Evolutionary conservation across 1,140 invertebrate genomes (phyloP).

Genomic region (Palaemon carinicauda): DNA sequence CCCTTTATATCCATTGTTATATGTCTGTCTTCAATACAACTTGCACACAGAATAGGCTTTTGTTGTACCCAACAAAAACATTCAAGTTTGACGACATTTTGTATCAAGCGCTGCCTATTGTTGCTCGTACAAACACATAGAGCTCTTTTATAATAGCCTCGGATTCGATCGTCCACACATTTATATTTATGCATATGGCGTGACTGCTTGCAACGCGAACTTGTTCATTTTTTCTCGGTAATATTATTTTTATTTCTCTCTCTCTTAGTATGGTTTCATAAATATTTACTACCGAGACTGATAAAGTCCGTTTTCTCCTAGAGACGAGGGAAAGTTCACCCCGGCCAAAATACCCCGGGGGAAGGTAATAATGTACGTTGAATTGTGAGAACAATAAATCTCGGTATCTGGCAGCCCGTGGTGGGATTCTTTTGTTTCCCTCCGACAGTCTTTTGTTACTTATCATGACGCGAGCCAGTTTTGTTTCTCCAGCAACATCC

Average conservation of each 20-base stretch:
- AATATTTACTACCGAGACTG: not conserved
- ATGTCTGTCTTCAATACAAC: slow-evolving; percentile 44
- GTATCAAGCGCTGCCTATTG: slow-evolving; percentile 34
- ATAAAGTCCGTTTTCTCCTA: not conserved
- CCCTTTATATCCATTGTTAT: slow-evolving; percentile 39
- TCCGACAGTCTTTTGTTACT: slow-evolving; percentile 50
- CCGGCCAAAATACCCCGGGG: not conserved
- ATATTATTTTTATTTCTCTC: no score
- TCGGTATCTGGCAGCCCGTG: slow-evolving; percentile 40
- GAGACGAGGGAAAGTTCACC: not conserved
- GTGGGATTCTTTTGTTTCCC: slow-evolving; percentile 48
- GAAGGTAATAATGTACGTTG: slow-evolving; percentile 6
- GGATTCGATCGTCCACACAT: no score
- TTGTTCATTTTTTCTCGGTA: no score
- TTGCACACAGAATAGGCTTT: slow-evolving; percentile 40
- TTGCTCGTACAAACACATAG: not conserved
- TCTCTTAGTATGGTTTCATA: no score
- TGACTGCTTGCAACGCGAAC: no score
- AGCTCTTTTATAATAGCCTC: not conserved
- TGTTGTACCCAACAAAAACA: slow-evolving; percentile 29
- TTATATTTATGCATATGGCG: no score
- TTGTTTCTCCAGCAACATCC: slow-evolving; percentile 34
- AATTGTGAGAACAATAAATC: slow-evolving; percentile 45
- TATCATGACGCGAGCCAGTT: slow-evolving; percentile 48
- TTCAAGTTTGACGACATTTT: not conserved